Conservation (phyloP, 2,888 invertebrate genomes). For the Athripsodes cinereus region DNA sequence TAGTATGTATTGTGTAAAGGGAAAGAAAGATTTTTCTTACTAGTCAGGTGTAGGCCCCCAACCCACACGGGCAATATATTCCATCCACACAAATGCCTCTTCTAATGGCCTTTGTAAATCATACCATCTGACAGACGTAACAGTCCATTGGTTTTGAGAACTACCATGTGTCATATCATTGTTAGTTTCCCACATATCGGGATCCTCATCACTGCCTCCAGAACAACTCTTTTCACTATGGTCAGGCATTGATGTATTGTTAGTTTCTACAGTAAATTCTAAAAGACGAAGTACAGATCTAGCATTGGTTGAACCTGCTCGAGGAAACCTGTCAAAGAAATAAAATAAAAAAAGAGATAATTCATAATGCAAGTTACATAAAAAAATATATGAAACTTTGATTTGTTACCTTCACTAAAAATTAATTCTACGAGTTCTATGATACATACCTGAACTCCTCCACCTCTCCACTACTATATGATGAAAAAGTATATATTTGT, state of each 20-base stretch:
- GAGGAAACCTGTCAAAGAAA: conserved; percentile 62
- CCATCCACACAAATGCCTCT: conserved; percentile 85
- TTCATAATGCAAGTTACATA: not conserved
- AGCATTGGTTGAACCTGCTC: conserved; percentile 86
- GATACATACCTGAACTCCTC: conserved; percentile 67
- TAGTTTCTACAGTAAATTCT: conserved; percentile 52
- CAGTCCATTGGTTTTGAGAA: not conserved
- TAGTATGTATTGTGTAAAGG: not conserved
- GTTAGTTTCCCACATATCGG: conserved; percentile 9
- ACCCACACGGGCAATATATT: conserved; percentile 91
- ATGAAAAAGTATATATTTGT: conserved; percentile 83
- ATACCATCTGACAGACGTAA: conserved; percentile 42
- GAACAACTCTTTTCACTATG: conserved; percentile 6
- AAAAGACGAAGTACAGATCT: conserved; percentile 83
- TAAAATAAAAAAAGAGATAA: too few relatives aligned
- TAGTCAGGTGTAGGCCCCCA: conserved; percentile 71
- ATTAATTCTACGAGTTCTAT: not conserved
- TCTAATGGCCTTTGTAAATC: conserved; percentile 72
- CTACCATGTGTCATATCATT: conserved; percentile 2
- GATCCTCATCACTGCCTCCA: not conserved
- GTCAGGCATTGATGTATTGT: not conserved
- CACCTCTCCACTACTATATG: conserved; percentile 72
- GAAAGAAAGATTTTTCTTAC: conserved; percentile 49
- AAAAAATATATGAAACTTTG: not conserved
- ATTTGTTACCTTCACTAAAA: too few relatives aligned